Evolutionary conservation across 2,888 invertebrate species (phyloP), one percentile per base, ranked within the genome.

Genomic region (Ommatoiulus sabulosus): DNA sequence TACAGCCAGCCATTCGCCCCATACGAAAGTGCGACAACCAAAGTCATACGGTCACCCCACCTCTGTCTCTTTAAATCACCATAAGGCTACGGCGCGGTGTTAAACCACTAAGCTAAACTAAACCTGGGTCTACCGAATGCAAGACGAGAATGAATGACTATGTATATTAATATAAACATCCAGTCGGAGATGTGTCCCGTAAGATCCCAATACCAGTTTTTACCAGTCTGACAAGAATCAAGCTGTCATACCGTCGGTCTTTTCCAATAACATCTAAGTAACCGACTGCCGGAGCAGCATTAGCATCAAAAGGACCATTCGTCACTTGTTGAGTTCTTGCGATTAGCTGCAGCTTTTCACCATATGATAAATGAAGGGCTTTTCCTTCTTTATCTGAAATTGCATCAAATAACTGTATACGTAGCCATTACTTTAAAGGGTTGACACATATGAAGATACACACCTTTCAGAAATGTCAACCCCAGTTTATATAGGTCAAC

Each of bases 211-310:
- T n/a, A n/a, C n/a, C n/a, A n/a, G n/a, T 80, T 80, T 80, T 80
- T 44, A 44, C 44, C 44, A 44, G 8, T 86, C n/a, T 44, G 6
- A 17, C 10, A 15, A 15, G 12, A 44, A 86, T 12, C 10, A 87
- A 17, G 48, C 46, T 86, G 20, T 7, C 24, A 52, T 91, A 95
- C 94, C 97, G 95, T 90, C 99, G 94, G 92, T 99, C 98, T 92
- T 96, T 95, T 0, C 99, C 99, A 90, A 99, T 98, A 0, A 99
- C 97, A 93, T 99, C 98, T 63, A 99, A 93, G 0, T 98, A 97
- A 43, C 99, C 99, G 87, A 98, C 93, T 17, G 97, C 97, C 85
- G 97, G 95, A 84, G 94, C 92, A 88, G 95, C 95, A 87, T 95
- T 95, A 0, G 95, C 93, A 90, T 96, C 95, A 91, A 96, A 95